Percentiles rank a stretch among this genome's conserved stretches.
These are phyloP conservation scores for Cygnus buccinator DNA, from an alignment of 2,113 vertebrate species.

Conservation along the genomic window DNA sequence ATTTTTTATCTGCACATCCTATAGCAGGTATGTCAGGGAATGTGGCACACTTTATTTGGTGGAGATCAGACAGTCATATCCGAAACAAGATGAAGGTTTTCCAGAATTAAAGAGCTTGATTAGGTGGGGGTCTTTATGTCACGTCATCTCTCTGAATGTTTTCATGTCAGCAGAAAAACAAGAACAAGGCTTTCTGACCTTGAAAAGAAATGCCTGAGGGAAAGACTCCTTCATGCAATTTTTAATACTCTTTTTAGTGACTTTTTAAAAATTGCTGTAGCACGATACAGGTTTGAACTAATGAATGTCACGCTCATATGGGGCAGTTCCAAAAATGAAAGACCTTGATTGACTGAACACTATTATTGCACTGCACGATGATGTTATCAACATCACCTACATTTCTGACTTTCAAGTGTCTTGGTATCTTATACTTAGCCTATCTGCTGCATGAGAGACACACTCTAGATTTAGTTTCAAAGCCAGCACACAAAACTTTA, in stretches of 20 bases:
- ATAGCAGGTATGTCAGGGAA: background rate
- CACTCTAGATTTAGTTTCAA: slow-evolving; percentile 25
- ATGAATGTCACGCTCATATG: slow-evolving; percentile 58
- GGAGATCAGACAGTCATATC: background rate
- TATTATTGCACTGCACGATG: slow-evolving; percentile 29
- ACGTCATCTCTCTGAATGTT: background rate
- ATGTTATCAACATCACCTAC: slow-evolving; percentile 46
- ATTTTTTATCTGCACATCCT: background rate
- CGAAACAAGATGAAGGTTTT: slow-evolving; percentile 33
- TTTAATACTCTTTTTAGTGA: slow-evolving; percentile 41
- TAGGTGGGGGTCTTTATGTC: background rate
- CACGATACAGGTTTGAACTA: slow-evolving; percentile 22
- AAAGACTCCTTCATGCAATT: slow-evolving; percentile 53
- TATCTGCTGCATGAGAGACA: background rate
- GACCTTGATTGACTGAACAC: slow-evolving; percentile 32
- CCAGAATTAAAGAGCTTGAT: background rate
- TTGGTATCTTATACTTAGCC: slow-evolving; percentile 6
- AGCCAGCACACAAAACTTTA: background rate
- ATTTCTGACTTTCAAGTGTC: slow-evolving; percentile 70
- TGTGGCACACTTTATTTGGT: background rate
- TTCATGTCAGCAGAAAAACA: slow-evolving; percentile 52
- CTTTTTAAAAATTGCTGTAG: background rate
- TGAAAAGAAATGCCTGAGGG: slow-evolving; percentile 58
- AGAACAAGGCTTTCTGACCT: slow-evolving; percentile 46
- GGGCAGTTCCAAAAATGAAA: slow-evolving; percentile 70